Evolutionary conservation across 2,888 invertebrate species (phyloP), one percentile per base, ranked within the genome.

Genomic region (Eupeodes luniger): DNA sequence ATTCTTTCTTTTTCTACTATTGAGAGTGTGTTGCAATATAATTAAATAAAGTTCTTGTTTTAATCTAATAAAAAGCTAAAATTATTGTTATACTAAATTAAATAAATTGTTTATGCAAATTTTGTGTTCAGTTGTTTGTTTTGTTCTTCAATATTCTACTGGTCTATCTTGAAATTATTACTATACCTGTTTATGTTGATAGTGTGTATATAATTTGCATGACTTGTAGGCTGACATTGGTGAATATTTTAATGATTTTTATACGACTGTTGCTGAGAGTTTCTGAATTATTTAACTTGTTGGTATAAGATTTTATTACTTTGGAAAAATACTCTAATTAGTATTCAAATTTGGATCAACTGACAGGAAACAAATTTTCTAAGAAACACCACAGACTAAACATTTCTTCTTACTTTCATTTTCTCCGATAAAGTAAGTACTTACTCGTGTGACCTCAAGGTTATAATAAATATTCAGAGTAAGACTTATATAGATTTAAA

Each of bases 81-180:
- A 5, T 66, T 66, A 66, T 66, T 66, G 5, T 34, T 49, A 14
- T 9, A n/a, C 27, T 49, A 66, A 62, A 62, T 16, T 47, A 27
- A 66, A 27, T 49, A 27, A 34, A 66, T 49, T 66, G 12, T 6
- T 62, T 62, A 66, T 66, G 66, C 47, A n/a, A 66, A 66, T 66
- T 66, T 10, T 27, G 2, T 3, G 7, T 49, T 19, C 9, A 19
- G 19, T 66, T 27, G 66, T 66, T 27, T 19, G 0, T 14, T 66
- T 27, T 19, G 0, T 14, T 59, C 14, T 34, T 36, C 9, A 34
- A 27, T 66, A 49, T n/a, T 16, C n/a, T 47, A 64, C 12, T 0
- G 64, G 5, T 19, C 11, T 47, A 11, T 47, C 27, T 47, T 44
- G 14, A 47, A 64, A 64, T 44, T 64, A 40, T 11, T 7, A n/a